Conservation (phyloP, 2,113 vertebrate species). For the Geothlypis trichas region DNA sequence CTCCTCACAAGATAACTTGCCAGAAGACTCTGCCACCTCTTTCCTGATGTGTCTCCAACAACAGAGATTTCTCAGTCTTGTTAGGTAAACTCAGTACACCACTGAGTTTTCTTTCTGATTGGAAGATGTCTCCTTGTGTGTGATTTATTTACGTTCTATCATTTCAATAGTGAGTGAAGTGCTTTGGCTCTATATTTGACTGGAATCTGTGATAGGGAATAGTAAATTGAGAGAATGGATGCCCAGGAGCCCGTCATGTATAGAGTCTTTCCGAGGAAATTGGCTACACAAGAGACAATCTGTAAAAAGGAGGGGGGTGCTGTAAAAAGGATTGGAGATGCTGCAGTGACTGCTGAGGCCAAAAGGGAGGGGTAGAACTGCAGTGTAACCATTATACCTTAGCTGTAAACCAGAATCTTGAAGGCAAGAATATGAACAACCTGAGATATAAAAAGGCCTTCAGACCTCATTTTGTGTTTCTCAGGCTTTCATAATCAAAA, state of each 20-base stretch:
- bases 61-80: background rate
- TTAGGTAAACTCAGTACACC: background rate
- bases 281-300: background rate
- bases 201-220: background rate
- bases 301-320: background rate
- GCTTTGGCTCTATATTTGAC: background rate
- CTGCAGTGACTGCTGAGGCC: background rate
- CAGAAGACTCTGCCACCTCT: background rate
- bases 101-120: background rate
- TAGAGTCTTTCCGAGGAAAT: background rate
- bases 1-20: accelerated
- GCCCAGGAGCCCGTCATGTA: background rate
- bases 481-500: background rate
- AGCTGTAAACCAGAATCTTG: background rate
- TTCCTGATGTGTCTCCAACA: background rate
- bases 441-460: background rate
- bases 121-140: background rate
- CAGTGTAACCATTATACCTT: background rate
- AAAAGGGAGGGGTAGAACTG: background rate
- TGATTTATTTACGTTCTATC: background rate
- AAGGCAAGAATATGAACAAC: background rate
- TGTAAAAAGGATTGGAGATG: background rate
- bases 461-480: background rate
- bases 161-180: background rate
- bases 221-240: background rate